Base-by-base conservation (phyloP, 2,797 vertebrate genomes). In the Characodon lateralis region DNA sequence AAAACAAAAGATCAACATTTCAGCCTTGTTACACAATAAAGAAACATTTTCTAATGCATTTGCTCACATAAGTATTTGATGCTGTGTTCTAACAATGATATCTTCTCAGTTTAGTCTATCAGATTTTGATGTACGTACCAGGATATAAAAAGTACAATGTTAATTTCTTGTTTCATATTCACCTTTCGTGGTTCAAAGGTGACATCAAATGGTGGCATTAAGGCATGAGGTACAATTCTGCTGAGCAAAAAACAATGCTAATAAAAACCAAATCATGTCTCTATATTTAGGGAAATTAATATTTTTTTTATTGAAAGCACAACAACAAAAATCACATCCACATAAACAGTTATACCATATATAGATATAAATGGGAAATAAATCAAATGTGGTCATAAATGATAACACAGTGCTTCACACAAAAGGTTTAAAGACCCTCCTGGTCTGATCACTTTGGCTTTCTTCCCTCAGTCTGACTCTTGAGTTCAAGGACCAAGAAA, bases 401-500 rank as follows among this genome's bases (percentile, higher is more conserved):
- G 73, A 68, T 31, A 71, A 72, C n/a, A 71, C 24, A 51, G 81
- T 61, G 78, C 65, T 84, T 83, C 85, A 76, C 59, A 55, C 68
- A 80, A 74, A 24, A 2, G 74, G 88, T 88, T 90, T 91, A 90
- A 66, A 82, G 39, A 58, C 77, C 78, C 51, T 88, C 71, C 71
- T 85, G 55, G 85, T 65, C 53, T 81, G 87, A 89, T 78, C 78
- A 65, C 76, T 86, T 79, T 81, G 82, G 73, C 80, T 77, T 70
- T 81, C 78, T 70, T 81, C 66, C 50, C 43, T 48, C 16, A 0
- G 66, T 48, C 51, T 90, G 83, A 93, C 91, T 86, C 76, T 83
- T 79, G 72, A 78, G 84, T 85, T 82, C 83, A 90, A 81, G 78
- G 80, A 86, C 89, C 89, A 89, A 85, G 82, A 90, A 91, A 89